Base-by-base conservation (phyloP, 2,888 invertebrate species). In the Autographa pulchrina region DNA sequence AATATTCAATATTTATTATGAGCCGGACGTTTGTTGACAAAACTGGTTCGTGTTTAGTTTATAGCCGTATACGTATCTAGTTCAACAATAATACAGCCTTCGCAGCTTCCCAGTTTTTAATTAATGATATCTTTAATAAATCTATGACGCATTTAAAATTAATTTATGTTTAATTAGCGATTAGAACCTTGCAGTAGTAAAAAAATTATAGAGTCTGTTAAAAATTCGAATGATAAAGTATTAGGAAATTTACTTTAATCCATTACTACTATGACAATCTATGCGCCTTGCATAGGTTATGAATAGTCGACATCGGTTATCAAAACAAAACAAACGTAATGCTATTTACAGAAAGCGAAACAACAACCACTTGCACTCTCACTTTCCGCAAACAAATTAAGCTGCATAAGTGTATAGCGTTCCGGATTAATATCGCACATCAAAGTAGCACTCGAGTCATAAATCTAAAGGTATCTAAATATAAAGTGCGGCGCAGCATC, bases 401-500 rank as follows among this genome's bases (percentile, higher is more conserved):
- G 25, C 56, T 20, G 35, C 72, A 72, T 80, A 76, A 80, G 77
- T 62, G 68, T 58, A 35, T 63, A 67, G 79, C 80, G 62, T 75
- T 31, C 63, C 59, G 66, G 68, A 72, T 68, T 75, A 75, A 70
- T 78, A 77, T 70, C 68, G 68, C 62, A 79, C 77, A 68, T 79
- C 72, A 74, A 83, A 78, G 71, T 76, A 75, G 70, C 80, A 72
- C 72, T 75, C 68, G 67, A 68, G 41, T 66, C 76, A 74, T 78
- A 82, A 80, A 80, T 78, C 70, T 70, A 16, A 66, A 77, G 62
- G 77, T n/a, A 60, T 74, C 82, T 84, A 82, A 82, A 82, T 80
- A 70, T 83, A 84, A 71, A 72, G 43, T 54, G 56, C 14, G 6
- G 63, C 60, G 62, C 72, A 72, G 56, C 67, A 66, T 68, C 78